Conservation (phyloP, 1,140 invertebrate genomes). For the Littorina saxatilis region DNA sequence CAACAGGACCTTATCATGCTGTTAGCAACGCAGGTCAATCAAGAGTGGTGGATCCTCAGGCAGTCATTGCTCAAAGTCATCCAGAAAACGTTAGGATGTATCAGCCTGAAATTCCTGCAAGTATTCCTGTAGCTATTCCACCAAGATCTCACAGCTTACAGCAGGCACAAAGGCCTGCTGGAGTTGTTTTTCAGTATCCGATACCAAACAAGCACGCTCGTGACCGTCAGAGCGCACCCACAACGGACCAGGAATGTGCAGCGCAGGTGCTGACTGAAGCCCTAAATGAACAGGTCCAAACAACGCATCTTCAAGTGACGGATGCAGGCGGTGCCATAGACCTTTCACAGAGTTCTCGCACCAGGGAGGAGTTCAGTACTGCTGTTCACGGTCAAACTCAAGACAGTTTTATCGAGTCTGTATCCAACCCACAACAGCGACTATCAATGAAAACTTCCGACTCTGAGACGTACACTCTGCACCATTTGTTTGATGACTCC, state of each 20-base stretch:
- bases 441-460: neutral
- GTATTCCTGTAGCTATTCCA: neutral
- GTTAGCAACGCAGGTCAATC: no score
- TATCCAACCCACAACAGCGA: neutral
- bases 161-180: no score
- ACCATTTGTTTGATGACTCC: conserved; percentile 18
- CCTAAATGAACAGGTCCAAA: neutral
- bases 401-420: neutral
- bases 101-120: neutral
- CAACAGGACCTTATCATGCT: no score
- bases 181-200: neutral
- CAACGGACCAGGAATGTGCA: conserved; percentile 5
- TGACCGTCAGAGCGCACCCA: neutral
- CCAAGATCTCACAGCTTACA: neutral
- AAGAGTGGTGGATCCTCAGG: no score
- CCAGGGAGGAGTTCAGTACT: neutral
- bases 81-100: neutral
- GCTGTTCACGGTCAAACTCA: neutral
- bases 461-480: neutral
- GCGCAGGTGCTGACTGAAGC: conserved; percentile 1
- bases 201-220: neutral
- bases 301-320: neutral
- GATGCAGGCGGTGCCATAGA: no score
- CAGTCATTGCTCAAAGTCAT: neutral
- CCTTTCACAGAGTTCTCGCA: no score